Percentiles rank a stretch among this genome's conserved stretches.
Conservation (phyloP, 2,797 vertebrate genomes). For the Peromyscus aztecus region DNA sequence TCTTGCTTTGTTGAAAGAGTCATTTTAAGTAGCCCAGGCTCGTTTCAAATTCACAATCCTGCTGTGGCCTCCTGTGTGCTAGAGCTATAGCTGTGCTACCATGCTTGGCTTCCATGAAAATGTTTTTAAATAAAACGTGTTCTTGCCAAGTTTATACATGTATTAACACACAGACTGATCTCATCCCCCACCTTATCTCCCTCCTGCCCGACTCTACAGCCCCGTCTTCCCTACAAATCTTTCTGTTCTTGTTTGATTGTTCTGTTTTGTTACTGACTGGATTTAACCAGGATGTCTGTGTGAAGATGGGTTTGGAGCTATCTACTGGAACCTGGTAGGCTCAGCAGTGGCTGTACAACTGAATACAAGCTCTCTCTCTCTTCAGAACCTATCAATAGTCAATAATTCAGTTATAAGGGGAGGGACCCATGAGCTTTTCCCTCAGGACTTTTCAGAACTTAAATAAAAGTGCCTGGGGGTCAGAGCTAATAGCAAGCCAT, state of each 20-base stretch:
- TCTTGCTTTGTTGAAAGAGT: background rate
- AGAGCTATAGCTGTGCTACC: background rate
- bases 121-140: background rate
- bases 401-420: background rate
- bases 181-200: background rate
- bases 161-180: background rate
- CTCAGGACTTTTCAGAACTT: background rate
- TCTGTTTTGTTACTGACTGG: background rate
- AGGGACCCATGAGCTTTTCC: no score
- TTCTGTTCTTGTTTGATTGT: no score
- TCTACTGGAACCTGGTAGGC: background rate
- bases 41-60: background rate
- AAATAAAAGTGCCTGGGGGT: background rate
- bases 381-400: background rate
- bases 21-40: background rate
- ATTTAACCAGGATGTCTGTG: background rate
- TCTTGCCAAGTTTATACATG: background rate
- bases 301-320: background rate
- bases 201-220: no score
- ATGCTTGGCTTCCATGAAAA: background rate
- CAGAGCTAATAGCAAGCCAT: no score
- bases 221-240: background rate
- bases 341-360: background rate
- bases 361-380: background rate
- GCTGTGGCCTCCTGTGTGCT: background rate